Evolutionary conservation across 2,888 invertebrate species (phyloP).

Genomic region (Hesperia comma): DNA sequence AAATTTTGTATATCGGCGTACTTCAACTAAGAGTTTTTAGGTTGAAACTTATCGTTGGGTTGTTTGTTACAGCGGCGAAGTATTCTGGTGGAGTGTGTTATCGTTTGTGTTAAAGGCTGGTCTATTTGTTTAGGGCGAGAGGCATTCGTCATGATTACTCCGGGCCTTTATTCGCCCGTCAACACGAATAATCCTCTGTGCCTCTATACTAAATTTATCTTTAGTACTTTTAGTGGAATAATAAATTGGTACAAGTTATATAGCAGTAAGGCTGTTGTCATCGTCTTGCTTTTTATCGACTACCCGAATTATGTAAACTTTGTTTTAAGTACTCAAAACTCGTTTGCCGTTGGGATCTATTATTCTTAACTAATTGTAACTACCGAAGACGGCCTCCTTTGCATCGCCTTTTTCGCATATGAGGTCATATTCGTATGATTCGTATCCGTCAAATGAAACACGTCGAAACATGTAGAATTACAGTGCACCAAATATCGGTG

Average conservation of each 20-base stretch:
- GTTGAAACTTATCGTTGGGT: background rate
- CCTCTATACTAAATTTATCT: background rate
- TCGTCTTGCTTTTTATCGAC: too few relatives aligned
- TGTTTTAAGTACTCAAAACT: too few relatives aligned
- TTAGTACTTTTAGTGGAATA: background rate
- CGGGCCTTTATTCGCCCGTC: constrained; percentile 17
- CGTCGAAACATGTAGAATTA: background rate
- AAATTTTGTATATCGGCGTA: too few relatives aligned
- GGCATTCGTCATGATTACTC: constrained; percentile 30
- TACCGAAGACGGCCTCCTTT: too few relatives aligned
- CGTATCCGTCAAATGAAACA: too few relatives aligned
- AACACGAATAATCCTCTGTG: background rate
- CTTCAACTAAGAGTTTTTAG: background rate
- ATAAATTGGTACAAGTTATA: too few relatives aligned
- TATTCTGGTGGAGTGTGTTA: constrained; percentile 21
- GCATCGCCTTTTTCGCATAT: too few relatives aligned
- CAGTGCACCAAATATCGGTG: constrained; percentile 2
- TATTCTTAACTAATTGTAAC: too few relatives aligned
- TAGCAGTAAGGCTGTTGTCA: too few relatives aligned
- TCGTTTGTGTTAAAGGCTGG: constrained; percentile 20
- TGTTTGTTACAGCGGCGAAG: constrained; percentile 15
- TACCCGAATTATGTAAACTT: too few relatives aligned
- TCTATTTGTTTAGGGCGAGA: constrained; percentile 32
- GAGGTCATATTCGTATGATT: too few relatives aligned
- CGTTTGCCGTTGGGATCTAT: too few relatives aligned